Evolutionary conservation across 2,113 vertebrate genomes (phyloP), one percentile per base, ranked within the genome.

Genomic region (Semnornis frantzii): DNA sequence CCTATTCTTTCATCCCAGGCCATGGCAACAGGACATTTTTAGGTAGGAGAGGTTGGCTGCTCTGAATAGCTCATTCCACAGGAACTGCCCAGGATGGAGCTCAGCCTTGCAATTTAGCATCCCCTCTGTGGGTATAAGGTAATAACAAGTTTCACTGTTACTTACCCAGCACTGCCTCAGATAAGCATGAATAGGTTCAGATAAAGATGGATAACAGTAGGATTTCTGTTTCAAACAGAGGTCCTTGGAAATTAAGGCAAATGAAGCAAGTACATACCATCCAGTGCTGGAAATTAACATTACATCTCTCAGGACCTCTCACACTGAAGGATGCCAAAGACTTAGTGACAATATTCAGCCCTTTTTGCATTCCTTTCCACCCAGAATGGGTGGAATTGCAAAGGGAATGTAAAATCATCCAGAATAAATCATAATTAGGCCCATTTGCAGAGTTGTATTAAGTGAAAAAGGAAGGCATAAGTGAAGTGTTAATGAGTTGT

Each of bases 21-120:
- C 90, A 84, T 5, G 70, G 79, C 93, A 72, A 62, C 5, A 18
- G 50, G 82, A 75, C 90, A 81, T 84, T 95, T 96, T 94, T 95
- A 94, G 91, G 91, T 31, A 57, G 90, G 69, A 78, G 85, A 87
- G 62, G 65, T 28, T 0, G 1, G 28, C 14, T 25, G 34, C 93
- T 78, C 73, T 66, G 82, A 95, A 96, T 95, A 96, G 76, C 91
- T 80, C 80, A 79, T 93, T 71, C 8, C 87, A 68, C 78, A 88
- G 87, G 90, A 91, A 78, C 80, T 82, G 57, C 87, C 68, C 33
- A 27, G 78, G 68, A 93, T 9, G 52, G 91, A 91, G 57, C 69
- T 87, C 87, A 91, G 79, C 58, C 54, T 2, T 93, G 62, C 73
- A 95, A 95, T 97, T 97, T 92, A 50, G 50, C 16, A 6, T 58